These are phyloP conservation scores for Gymnoscelis rufifasciata DNA, from an alignment of 2,888 invertebrate species.

Conservation along the genomic window DNA sequence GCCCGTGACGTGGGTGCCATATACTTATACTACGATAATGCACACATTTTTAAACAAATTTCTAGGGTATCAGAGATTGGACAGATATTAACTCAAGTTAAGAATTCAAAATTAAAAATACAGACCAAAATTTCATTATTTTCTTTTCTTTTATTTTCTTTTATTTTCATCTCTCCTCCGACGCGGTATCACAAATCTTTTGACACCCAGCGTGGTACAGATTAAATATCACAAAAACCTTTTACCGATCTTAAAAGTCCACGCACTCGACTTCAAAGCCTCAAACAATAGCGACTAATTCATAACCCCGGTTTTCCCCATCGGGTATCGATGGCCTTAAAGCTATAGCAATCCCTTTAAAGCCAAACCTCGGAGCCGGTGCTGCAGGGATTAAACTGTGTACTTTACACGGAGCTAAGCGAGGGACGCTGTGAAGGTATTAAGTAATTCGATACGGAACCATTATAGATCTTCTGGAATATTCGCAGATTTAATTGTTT, in stretches of 20 bases:
- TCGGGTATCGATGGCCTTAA: slow-evolving; percentile 29
- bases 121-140: no score
- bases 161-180: no score
- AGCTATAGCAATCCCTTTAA: slow-evolving; percentile 35
- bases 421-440: slow-evolving; percentile 8
- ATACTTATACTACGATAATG: no score
- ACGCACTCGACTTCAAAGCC: slow-evolving; percentile 14
- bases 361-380: slow-evolving; percentile 27
- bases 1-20: no score
- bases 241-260: neutral
- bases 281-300: slow-evolving; percentile 23
- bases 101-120: no score
- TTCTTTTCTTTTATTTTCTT: no score
- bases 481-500: no score
- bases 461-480: neutral
- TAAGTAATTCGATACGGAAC: slow-evolving; percentile 1
- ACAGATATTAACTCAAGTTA: no score
- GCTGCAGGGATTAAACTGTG: slow-evolving; percentile 29
- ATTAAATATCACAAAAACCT: neutral
- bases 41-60: no score
- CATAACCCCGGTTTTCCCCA: slow-evolving; percentile 17
- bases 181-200: no score
- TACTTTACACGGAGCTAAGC: slow-evolving; percentile 22
- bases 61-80: no score
- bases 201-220: neutral